Evolutionary conservation across 2,797 vertebrate genomes (phyloP).

Genomic region (Fistularia tabacaria): DNA sequence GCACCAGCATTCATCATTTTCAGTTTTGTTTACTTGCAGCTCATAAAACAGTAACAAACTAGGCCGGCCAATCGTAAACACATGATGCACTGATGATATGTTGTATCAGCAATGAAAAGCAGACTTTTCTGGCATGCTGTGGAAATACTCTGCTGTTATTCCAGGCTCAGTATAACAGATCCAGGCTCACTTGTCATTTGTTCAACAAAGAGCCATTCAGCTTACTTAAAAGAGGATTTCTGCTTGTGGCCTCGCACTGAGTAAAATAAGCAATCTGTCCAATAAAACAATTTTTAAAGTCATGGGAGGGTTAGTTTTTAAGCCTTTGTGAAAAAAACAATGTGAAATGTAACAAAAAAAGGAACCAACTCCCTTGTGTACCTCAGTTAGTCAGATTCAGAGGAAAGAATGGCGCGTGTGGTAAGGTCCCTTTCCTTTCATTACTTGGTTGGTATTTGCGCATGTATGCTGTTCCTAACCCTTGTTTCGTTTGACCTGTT

Average conservation of each 20-base stretch:
- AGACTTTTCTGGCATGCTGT: constrained; percentile 12
- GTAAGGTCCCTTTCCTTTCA: constrained; percentile 11
- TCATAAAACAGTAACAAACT: too few species aligned
- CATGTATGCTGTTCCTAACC: constrained; percentile 39
- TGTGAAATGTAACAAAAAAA: constrained; percentile 1
- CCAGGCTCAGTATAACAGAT: constrained; percentile 19
- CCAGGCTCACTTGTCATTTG: constrained; percentile 22
- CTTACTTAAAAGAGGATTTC: constrained; percentile 9
- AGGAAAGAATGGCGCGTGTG: constrained; percentile 1
- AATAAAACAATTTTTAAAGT: constrained; percentile 6
- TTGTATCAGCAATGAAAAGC: constrained; percentile 23
- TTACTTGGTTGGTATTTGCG: constrained; percentile 8
- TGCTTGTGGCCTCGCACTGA: constrained; percentile 11
- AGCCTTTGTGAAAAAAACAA: too few species aligned
- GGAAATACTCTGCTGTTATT: constrained; percentile 8
- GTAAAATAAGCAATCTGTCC: constrained; percentile 8
- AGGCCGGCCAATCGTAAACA: constrained; percentile 6
- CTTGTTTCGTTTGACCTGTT: constrained; percentile 48
- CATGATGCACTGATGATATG: constrained; percentile 4
- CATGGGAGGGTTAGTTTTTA: not conserved
- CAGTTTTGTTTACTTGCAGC: too few species aligned
- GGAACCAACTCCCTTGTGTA: not conserved
- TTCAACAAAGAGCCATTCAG: constrained; percentile 42
- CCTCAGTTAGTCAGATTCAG: constrained; percentile 7
- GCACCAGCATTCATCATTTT: not conserved